phyloP scores from a whole-genome alignment of 1,140 invertebrate species.

The Hyphantria cunea region DNA sequence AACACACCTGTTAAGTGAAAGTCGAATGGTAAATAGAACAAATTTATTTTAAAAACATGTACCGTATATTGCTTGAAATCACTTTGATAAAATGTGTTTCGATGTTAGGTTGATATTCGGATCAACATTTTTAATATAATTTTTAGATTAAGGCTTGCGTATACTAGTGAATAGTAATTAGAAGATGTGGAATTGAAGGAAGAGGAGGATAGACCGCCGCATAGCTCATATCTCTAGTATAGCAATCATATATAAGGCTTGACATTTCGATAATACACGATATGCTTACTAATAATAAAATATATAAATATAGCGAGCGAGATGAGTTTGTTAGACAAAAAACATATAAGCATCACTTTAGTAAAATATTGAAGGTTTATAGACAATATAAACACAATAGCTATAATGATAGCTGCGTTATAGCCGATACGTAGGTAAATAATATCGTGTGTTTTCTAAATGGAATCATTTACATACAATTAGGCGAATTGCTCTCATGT shows the following conservation, averaged over 20 bases:
- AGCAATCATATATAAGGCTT: neutral
- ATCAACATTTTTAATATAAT: slow-evolving; percentile 34
- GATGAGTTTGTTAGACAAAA: too few species aligned
- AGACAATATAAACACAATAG: neutral
- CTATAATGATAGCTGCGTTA: too few species aligned
- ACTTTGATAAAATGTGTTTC: too few species aligned
- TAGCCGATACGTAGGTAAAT: neutral
- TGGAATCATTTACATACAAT: slow-evolving; percentile 20
- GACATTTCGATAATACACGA: slow-evolving; percentile 7
- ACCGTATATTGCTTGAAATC: too few species aligned
- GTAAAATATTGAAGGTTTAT: neutral
- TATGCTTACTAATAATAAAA: neutral
- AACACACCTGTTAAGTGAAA: neutral
- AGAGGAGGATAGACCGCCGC: slow-evolving; percentile 40
- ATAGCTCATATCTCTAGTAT: slow-evolving; percentile 1
- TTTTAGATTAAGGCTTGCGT: slow-evolving; percentile 37
- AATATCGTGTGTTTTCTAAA: slow-evolving; percentile 23
- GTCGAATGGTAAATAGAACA: too few species aligned
- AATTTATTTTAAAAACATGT: too few species aligned
- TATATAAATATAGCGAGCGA: too few species aligned
- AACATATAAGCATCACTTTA: too few species aligned
- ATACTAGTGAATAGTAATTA: slow-evolving; percentile 36
- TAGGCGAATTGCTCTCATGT: slow-evolving; percentile 57
- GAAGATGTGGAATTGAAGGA: slow-evolving; percentile 22
- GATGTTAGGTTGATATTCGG: slow-evolving; percentile 2